Evolutionary conservation across 1,140 invertebrate genomes (phyloP).

Genomic region (roundworm (Caenorhabditis elegans)): DNA sequence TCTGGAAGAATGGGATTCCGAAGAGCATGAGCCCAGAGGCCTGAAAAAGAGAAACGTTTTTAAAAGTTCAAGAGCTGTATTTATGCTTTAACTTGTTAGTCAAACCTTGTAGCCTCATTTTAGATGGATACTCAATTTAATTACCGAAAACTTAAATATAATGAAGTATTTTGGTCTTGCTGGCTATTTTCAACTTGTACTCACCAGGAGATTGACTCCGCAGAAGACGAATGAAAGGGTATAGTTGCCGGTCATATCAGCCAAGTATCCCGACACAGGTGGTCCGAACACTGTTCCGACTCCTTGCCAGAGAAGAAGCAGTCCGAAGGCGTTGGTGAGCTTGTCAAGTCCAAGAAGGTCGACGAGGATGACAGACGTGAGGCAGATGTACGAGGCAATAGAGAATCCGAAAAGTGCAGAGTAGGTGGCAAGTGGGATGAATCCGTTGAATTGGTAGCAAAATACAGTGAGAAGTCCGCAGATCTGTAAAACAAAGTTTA

Average conservation of each 20-base stretch:
- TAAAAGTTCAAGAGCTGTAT: too few relatives aligned
- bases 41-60: not conserved
- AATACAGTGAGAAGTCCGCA: conserved; percentile 81
- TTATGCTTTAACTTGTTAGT: too few relatives aligned
- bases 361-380: conserved; percentile 87
- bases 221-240: conserved; percentile 83
- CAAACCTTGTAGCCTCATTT: too few relatives aligned
- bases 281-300: conserved; percentile 81
- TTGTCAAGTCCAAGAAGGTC: conserved; percentile 91
- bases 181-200: not conserved
- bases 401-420: conserved; percentile 81
- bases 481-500: conserved; percentile 69
- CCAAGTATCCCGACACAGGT: conserved; percentile 75
- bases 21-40: conserved; percentile 40
- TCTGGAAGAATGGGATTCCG: conserved; percentile 27
- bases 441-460: conserved; percentile 81
- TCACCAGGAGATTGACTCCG: conserved; percentile 78
- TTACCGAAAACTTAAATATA: too few relatives aligned
- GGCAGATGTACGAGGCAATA: conserved; percentile 86
- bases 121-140: too few relatives aligned
- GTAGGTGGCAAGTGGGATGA: conserved; percentile 77
- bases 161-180: too few relatives aligned
- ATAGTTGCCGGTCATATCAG: conserved; percentile 78
- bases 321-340: conserved; percentile 92
- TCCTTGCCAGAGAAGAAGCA: conserved; percentile 80